phyloP scores from a whole-genome alignment of 2,113 vertebrate species.

The Notarius lentiginosus region DNA sequence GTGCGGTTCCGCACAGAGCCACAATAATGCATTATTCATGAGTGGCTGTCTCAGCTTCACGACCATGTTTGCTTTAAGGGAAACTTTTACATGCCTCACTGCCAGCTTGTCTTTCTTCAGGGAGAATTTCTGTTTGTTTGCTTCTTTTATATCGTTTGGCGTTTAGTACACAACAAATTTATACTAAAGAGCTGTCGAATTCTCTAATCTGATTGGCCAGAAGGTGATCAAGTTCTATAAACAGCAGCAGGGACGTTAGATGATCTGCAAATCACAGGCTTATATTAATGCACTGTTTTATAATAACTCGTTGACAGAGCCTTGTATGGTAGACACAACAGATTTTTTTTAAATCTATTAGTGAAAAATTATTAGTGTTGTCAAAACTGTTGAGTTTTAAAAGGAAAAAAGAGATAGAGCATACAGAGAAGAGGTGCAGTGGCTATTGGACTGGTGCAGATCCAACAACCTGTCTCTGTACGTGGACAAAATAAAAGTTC shows the following conservation, averaged over 20 bases:
- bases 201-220: not conserved
- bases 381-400: not conserved
- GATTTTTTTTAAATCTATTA: not conserved
- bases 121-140: not conserved
- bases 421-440: no score
- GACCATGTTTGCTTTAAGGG: not conserved
- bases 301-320: not conserved
- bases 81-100: not conserved
- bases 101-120: not conserved
- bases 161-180: not conserved
- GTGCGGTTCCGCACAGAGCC: not conserved
- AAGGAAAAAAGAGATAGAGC: not conserved
- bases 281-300: not conserved
- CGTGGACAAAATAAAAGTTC: no score
- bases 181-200: not conserved
- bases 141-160: not conserved
- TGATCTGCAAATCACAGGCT: not conserved
- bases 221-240: not conserved
- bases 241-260: not conserved
- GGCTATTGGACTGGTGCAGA: no score
- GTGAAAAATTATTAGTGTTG: not conserved
- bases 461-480: no score
- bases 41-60: not conserved
- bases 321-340: no score
- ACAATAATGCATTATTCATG: constrained; percentile 14